phyloP scores from a whole-genome alignment of 1,140 invertebrate genomes.

The Hylaeus volcanicus region DNA sequence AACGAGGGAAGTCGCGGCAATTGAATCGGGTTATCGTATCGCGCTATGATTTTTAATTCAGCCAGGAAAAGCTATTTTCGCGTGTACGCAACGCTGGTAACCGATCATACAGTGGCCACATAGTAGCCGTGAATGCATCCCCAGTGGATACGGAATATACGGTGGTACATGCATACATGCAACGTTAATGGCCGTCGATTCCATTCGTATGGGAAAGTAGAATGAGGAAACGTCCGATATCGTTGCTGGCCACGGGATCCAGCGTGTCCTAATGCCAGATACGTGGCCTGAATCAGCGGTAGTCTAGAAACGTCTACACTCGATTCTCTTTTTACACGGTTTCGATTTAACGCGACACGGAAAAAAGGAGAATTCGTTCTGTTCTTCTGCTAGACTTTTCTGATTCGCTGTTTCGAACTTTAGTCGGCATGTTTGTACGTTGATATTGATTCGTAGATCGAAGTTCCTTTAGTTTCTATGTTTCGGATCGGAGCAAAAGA shows the following conservation, averaged over 20 bases:
- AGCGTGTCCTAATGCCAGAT: conserved; percentile 25
- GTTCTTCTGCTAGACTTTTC: too few relatives aligned
- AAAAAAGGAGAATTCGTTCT: too few relatives aligned
- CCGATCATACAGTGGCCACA: not conserved
- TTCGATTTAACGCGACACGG: too few relatives aligned
- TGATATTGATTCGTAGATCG: too few relatives aligned
- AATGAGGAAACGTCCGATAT: conserved; percentile 32
- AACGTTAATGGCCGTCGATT: conserved; percentile 15
- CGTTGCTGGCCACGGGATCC: conserved; percentile 26
- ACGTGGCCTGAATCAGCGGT: conserved; percentile 27
- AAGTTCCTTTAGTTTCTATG: too few relatives aligned
- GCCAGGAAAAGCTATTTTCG: not conserved
- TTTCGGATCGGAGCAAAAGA: too few relatives aligned
- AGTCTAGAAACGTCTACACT: conserved; percentile 22
- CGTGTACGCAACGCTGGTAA: conserved; percentile 1
- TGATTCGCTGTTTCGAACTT: too few relatives aligned
- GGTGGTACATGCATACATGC: not conserved
- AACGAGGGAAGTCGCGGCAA: not conserved
- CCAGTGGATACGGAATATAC: not conserved
- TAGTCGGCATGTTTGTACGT: too few relatives aligned
- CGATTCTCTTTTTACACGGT: too few relatives aligned
- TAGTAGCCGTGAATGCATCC: conserved; percentile 11
- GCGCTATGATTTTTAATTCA: not conserved
- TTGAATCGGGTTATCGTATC: not conserved
- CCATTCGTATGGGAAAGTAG: conserved; percentile 40